phyloP scores from a whole-genome alignment of 2,797 vertebrate genomes.

The Diglossa cyanea region DNA sequence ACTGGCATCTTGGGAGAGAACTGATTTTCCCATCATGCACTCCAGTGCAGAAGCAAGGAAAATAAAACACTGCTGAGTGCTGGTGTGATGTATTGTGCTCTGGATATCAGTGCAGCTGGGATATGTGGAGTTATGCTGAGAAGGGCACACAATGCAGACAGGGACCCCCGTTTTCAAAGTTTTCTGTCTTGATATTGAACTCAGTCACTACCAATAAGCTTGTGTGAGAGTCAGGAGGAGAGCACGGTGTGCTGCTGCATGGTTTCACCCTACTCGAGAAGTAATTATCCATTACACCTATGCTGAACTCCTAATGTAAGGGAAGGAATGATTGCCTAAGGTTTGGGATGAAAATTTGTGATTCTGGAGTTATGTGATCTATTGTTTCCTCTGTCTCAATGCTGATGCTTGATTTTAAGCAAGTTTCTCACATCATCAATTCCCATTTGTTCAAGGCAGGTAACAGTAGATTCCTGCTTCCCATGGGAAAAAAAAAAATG shows the following conservation, averaged over 20 bases:
- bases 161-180: not conserved
- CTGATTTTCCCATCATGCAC: not conserved
- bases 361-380: not conserved
- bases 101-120: not conserved
- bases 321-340: not conserved
- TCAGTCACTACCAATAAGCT: not conserved
- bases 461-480: not conserved
- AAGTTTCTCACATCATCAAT: not conserved
- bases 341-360: not conserved
- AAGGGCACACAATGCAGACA: not conserved
- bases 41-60: not conserved
- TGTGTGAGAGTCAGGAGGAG: not conserved
- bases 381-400: not conserved
- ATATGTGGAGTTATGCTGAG: not conserved
- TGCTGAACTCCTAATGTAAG: not conserved
- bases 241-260: not conserved
- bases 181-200: not conserved
- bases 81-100: not conserved
- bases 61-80: not conserved
- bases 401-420: not conserved
- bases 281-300: not conserved
- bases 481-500: not conserved
- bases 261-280: not conserved
- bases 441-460: not conserved
- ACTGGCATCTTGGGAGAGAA: not conserved